phyloP scores from a whole-genome alignment of 2,797 vertebrate genomes.

The Enteromius afrohamiltoni region DNA sequence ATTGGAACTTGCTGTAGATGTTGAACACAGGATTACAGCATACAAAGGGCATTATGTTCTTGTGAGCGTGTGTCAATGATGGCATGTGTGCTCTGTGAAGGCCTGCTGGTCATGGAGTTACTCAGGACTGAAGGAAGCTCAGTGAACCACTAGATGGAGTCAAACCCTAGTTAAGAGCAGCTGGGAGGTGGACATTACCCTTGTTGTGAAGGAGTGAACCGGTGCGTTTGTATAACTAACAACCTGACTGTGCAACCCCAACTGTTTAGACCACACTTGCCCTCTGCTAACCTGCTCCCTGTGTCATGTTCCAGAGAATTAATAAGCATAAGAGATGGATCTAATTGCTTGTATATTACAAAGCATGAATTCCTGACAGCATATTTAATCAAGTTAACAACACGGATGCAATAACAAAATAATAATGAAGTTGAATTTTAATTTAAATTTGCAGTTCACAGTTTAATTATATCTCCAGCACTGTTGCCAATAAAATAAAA shows the following conservation, averaged over 20 bases:
- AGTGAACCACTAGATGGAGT: constrained; percentile 83
- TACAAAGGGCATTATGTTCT: constrained; percentile 40
- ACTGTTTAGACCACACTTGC: constrained; percentile 25
- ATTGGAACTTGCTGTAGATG: constrained; percentile 21
- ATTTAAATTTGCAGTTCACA: not conserved
- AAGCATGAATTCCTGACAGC: not conserved
- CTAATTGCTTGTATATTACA: not conserved
- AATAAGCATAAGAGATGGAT: not conserved
- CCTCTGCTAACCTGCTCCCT: constrained; percentile 19
- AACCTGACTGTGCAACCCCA: constrained; percentile 8
- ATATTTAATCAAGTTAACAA: not conserved
- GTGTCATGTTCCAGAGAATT: constrained; percentile 14
- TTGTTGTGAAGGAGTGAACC: constrained; percentile 15
- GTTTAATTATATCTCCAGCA: not conserved
- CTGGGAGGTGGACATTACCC: constrained; percentile 10
- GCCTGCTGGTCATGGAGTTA: constrained; percentile 44
- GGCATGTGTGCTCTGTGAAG: constrained; percentile 29
- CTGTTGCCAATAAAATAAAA: not conserved
- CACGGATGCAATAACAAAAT: not conserved
- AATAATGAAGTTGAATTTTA: not conserved
- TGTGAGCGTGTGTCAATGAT: constrained; percentile 8
- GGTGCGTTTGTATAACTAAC: constrained; percentile 9
- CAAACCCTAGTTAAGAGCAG: constrained; percentile 79
- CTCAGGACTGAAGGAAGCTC: constrained; percentile 66
- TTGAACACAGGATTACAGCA: constrained; percentile 46